Conservation (phyloP, 1,140 invertebrate species). For the Bradysia coprophila region DNA sequence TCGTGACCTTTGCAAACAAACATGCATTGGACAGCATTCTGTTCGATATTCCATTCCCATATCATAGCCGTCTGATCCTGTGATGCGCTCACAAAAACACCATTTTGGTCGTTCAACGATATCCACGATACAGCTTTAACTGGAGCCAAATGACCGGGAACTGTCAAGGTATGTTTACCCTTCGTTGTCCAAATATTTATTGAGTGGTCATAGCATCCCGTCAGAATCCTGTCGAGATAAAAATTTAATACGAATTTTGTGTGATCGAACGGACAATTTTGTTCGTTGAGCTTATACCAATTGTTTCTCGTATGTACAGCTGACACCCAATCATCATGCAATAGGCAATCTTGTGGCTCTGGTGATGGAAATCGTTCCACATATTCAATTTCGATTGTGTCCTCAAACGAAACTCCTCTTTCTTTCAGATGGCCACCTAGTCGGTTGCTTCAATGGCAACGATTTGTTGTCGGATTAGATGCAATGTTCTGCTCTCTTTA, state of each 20-base stretch:
- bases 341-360: slow-evolving; percentile 70
- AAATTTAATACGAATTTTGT: slow-evolving; percentile 1
- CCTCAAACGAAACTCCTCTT: slow-evolving; percentile 48
- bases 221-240: slow-evolving; percentile 50
- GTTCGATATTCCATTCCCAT: slow-evolving; percentile 69
- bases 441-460: no score
- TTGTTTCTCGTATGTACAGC: slow-evolving; percentile 53
- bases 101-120: slow-evolving; percentile 35
- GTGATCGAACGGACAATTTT: neutral
- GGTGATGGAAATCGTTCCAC: slow-evolving; percentile 73
- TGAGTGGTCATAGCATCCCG: slow-evolving; percentile 90
- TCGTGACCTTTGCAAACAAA: slow-evolving; percentile 75
- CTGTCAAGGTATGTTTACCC: slow-evolving; percentile 64
- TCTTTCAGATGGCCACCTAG: slow-evolving; percentile 51
- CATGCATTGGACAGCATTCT: slow-evolving; percentile 62
- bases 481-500: no score
- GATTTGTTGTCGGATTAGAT: slow-evolving; percentile 11
- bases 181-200: slow-evolving; percentile 74
- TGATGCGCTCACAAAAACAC: slow-evolving; percentile 64
- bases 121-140: slow-evolving; percentile 82
- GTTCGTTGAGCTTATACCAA: slow-evolving; percentile 34
- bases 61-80: slow-evolving; percentile 84
- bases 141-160: slow-evolving; percentile 69
- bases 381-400: slow-evolving; percentile 76
- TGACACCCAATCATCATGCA: slow-evolving; percentile 93